Base-by-base conservation (phyloP, 2,113 vertebrate species). In the Parus major region DNA sequence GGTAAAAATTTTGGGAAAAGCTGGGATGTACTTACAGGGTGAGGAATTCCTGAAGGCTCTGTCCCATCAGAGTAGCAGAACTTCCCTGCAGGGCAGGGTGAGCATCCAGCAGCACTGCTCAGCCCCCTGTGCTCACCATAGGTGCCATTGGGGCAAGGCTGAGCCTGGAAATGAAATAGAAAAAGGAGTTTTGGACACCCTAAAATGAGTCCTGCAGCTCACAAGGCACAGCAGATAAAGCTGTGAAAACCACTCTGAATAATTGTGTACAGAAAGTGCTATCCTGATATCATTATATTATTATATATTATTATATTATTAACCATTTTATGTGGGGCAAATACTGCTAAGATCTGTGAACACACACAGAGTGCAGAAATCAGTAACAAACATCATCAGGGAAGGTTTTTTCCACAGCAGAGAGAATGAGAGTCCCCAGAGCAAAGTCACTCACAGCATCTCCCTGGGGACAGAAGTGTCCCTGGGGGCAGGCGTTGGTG, bases 101-200 rank as follows among this genome's bases (percentile, higher is more conserved):
- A 83, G 79, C 99, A 99, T 14, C 98, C 98, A 6, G 94, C 98
- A 75, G 96, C 73, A 3, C 98, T 97, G 73, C 98, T 96, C 19
- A 99, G 95, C 36, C 98, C 99, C 35, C 97, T 97, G 59, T 88
- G 95, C 35, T 93, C 97, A 29, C 98, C 69, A 21, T 98, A 99
- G 21, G 98, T 99, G 56, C 99, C 99, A 55, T 98, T 99, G 17
- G 98, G 98, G 82, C 99, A 99, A 12, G 98, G 97, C 70, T 97
- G 93, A 9, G 98, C 97, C 99, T 99, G 57, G 47, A 73, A 52
- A 42, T 0, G 7, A 35, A 72, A 61, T 0, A 59, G 29, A 29
- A 86, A 68, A 83, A 46, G 2, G 6, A 12, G 2, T 16, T 6
- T 82, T 42, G 25, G 53, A 15, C 9, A 36, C 2, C 17, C 20